These are phyloP conservation scores for Myathropa florea DNA, from an alignment of 2,888 invertebrate species.

Conservation along the genomic window DNA sequence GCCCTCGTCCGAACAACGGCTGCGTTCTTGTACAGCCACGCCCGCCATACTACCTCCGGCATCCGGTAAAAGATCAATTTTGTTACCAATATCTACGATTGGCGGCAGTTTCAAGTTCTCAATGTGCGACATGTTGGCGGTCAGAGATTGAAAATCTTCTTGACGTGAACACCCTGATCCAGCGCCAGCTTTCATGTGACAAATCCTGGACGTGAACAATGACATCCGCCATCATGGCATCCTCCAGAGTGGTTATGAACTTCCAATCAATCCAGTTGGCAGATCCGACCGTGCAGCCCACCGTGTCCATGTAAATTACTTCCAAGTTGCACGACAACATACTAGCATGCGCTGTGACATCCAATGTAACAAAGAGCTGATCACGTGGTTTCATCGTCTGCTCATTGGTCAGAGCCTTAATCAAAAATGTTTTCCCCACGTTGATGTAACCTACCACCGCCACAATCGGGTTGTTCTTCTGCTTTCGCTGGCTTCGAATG, in stretches of 20 bases:
- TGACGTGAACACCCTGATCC: slow-evolving; percentile 87
- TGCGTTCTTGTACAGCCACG: slow-evolving; percentile 85
- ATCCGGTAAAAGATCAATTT: slow-evolving; percentile 83
- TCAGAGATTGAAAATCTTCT: slow-evolving; percentile 84
- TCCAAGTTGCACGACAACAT: slow-evolving; percentile 85
- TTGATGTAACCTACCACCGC: slow-evolving; percentile 94
- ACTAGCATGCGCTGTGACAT: slow-evolving; percentile 90
- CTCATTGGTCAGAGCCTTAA: slow-evolving; percentile 88
- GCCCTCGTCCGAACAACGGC: slow-evolving; percentile 82
- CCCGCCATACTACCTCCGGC: slow-evolving; percentile 60
- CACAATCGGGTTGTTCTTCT: slow-evolving; percentile 84
- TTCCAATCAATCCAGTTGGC: slow-evolving; percentile 88
- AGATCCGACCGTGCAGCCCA: slow-evolving; percentile 93
- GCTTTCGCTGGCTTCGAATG: slow-evolving; percentile 82
- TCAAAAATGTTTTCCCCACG: slow-evolving; percentile 90
- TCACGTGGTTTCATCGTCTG: slow-evolving; percentile 85
- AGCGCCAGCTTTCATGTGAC: slow-evolving; percentile 87
- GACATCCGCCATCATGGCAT: slow-evolving; percentile 88
- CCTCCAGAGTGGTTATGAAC: slow-evolving; percentile 91
- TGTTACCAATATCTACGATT: slow-evolving; percentile 88
- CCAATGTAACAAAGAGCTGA: slow-evolving; percentile 91
- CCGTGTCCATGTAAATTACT: slow-evolving; percentile 90
- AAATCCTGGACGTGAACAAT: slow-evolving; percentile 90
- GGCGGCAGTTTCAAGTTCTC: slow-evolving; percentile 73
- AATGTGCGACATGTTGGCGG: slow-evolving; percentile 75